phyloP scores from a whole-genome alignment of 2,113 vertebrate species.

The Spea multiplicata region DNA sequence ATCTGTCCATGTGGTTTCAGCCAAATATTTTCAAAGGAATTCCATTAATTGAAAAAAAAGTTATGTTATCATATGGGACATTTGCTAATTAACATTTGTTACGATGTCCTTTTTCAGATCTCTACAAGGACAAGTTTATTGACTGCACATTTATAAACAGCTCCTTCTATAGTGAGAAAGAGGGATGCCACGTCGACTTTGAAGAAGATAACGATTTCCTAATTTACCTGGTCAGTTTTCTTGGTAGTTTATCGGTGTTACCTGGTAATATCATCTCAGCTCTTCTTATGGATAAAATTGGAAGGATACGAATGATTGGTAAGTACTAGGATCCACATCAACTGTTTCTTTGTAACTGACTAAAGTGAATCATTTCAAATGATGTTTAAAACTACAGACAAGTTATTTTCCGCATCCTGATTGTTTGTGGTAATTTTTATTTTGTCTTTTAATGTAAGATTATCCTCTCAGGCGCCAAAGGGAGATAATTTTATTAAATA shows the following conservation, averaged over 20 bases:
- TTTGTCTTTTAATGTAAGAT: too few relatives aligned
- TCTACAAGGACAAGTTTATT: conserved; percentile 88
- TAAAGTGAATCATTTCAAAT: not conserved
- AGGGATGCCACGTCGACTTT: conserved; percentile 90
- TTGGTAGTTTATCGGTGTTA: conserved; percentile 88
- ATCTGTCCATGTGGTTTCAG: too few relatives aligned
- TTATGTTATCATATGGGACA: too few relatives aligned
- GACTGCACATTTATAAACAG: conserved; percentile 82
- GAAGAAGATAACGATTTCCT: conserved; percentile 91
- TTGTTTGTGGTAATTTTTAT: too few relatives aligned
- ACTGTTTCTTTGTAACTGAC: not conserved
- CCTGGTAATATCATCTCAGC: conserved; percentile 95
- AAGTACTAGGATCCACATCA: conserved; percentile 58
- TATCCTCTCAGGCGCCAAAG: too few relatives aligned
- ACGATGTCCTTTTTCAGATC: conserved; percentile 66
- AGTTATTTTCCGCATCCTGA: too few relatives aligned
- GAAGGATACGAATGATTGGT: conserved; percentile 94
- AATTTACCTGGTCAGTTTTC: conserved; percentile 95
- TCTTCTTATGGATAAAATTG: conserved; percentile 91
- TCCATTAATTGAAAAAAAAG: too few relatives aligned
- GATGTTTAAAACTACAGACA: too few relatives aligned
- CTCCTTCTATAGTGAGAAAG: conserved; percentile 79
- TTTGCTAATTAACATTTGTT: not conserved
- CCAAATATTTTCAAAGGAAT: too few relatives aligned
- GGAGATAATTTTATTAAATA: too few relatives aligned